These are phyloP conservation scores for Lepidurus arcticus DNA, from an alignment of 1,140 invertebrate species.

Conservation along the genomic window DNA sequence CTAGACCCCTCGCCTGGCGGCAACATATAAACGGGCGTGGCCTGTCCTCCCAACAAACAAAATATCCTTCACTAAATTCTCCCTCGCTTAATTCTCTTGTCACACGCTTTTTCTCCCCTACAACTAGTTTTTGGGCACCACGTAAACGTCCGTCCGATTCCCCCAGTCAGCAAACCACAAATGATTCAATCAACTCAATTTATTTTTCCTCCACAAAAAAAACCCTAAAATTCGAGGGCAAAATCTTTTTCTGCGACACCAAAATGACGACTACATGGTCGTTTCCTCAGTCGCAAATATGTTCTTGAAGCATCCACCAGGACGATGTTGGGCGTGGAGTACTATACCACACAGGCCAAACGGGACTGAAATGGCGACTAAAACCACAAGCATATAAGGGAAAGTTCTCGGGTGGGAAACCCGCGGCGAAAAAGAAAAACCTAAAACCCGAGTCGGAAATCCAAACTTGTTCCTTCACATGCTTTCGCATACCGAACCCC, in stretches of 20 bases:
- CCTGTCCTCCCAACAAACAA: not conserved
- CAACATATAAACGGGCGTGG: slow-evolving; percentile 3
- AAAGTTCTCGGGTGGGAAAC: not conserved
- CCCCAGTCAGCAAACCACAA: not conserved
- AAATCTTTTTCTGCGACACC: not conserved
- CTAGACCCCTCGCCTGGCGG: not conserved
- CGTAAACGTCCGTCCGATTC: not conserved
- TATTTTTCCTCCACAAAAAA: not conserved
- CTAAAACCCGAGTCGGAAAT: not conserved
- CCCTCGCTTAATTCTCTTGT: not conserved
- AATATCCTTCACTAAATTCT: not conserved
- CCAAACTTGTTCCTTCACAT: not conserved
- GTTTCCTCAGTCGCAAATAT: too few relatives aligned
- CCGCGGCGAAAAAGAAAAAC: slow-evolving; percentile 2
- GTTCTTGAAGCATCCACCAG: too few relatives aligned
- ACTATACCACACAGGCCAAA: not conserved
- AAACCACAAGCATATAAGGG: slow-evolving; percentile 3
- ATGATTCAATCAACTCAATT: not conserved
- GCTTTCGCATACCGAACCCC: not conserved
- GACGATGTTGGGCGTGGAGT: not conserved
- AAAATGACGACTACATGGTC: not conserved
- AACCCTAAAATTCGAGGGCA: not conserved
- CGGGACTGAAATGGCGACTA: slow-evolving; percentile 12
- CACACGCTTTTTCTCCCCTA: not conserved
- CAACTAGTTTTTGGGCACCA: not conserved